phyloP scores from a whole-genome alignment of 2,888 invertebrate genomes.

The Idaea dimidiata region DNA sequence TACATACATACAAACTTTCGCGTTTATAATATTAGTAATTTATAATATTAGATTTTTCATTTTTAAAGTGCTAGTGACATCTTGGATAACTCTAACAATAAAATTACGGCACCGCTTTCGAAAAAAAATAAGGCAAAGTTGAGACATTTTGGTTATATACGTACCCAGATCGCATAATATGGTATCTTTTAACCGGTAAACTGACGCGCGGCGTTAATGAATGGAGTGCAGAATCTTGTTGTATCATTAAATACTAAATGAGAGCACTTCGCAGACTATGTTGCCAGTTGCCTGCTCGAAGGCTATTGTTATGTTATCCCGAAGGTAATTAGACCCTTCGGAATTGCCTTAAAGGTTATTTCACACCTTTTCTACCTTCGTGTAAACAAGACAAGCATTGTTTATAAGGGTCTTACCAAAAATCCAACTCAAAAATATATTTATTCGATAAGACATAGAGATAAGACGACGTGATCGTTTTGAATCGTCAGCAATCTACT shows the following conservation, averaged over 20 bases:
- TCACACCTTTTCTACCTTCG: slow-evolving; percentile 36
- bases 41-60: too few relatives aligned
- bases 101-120: slow-evolving; percentile 19
- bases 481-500: too few relatives aligned
- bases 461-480: too few relatives aligned
- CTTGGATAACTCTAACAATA: too few relatives aligned
- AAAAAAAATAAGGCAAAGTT: too few relatives aligned
- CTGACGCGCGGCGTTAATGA: slow-evolving; percentile 21
- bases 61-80: too few relatives aligned
- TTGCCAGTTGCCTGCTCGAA: slow-evolving; percentile 27
- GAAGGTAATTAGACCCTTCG: slow-evolving; percentile 54
- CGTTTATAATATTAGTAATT: too few relatives aligned
- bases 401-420: background rate
- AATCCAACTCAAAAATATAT: too few relatives aligned
- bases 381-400: slow-evolving; percentile 4
- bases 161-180: slow-evolving; percentile 9
- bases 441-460: too few relatives aligned
- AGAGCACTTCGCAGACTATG: slow-evolving; percentile 39
- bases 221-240: slow-evolving; percentile 21
- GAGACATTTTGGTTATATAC: too few relatives aligned
- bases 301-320: slow-evolving; percentile 39
- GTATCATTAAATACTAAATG: slow-evolving; percentile 38
- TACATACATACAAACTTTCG: too few relatives aligned
- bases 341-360: slow-evolving; percentile 42
- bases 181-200: slow-evolving; percentile 12